Conservation (phyloP, 2,797 vertebrate genomes). For the Myripristis jacobus region DNA sequence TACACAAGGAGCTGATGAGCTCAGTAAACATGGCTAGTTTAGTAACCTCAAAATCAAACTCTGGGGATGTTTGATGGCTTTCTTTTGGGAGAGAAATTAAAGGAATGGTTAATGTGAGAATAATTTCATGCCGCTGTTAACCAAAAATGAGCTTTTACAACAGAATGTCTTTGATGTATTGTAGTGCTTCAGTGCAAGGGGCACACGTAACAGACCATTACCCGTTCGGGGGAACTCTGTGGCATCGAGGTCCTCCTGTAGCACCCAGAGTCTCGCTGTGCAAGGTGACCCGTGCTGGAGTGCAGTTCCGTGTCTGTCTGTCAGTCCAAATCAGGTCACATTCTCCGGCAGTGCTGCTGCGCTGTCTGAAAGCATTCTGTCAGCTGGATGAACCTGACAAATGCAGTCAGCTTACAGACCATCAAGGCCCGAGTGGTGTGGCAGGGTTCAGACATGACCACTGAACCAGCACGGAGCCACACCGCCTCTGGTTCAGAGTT, state of each 20-base stretch:
- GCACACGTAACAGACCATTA: slow-evolving; percentile 5
- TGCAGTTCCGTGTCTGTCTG: slow-evolving; percentile 69
- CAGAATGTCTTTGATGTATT: too few relatives aligned
- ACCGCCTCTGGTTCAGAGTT: slow-evolving; percentile 17
- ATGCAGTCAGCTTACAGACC: slow-evolving; percentile 67
- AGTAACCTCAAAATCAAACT: neutral
- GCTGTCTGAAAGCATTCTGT: slow-evolving; percentile 76
- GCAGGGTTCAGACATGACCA: slow-evolving; percentile 59
- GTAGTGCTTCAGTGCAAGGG: too few relatives aligned
- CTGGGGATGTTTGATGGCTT: neutral
- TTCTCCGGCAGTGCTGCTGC: slow-evolving; percentile 53
- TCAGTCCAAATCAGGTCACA: slow-evolving; percentile 69
- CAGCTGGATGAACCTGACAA: slow-evolving; percentile 75
- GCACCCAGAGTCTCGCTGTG: slow-evolving; percentile 43
- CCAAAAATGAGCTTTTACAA: too few relatives aligned
- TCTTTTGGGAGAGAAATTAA: neutral
- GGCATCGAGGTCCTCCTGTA: slow-evolving; percentile 17
- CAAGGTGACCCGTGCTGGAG: slow-evolving; percentile 74
- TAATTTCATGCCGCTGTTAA: too few relatives aligned
- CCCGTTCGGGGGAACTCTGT: slow-evolving; percentile 44
- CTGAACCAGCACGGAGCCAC: slow-evolving; percentile 34
- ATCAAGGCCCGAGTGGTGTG: slow-evolving; percentile 65
- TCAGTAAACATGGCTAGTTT: neutral
- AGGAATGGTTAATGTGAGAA: too few relatives aligned
- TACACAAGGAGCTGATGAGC: neutral